Evolutionary conservation across 1,140 invertebrate species (phyloP).

Genomic region (Rhagoletis pomonella): DNA sequence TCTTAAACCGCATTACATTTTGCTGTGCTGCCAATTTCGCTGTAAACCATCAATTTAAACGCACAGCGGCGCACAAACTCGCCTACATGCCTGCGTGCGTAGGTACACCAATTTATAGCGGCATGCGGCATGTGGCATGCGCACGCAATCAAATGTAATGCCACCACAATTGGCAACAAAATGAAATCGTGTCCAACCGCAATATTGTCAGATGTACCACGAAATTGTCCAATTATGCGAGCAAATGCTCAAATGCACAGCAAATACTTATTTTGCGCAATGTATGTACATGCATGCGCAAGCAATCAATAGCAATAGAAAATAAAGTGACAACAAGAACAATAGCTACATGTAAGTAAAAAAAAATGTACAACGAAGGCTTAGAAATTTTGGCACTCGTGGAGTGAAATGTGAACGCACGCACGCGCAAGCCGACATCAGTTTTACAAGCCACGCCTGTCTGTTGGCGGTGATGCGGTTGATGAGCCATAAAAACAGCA

Average conservation of each 20-base stretch:
- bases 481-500: conserved; percentile 25
- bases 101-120: background rate
- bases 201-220: conserved; percentile 48
- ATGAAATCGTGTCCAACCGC: conserved; percentile 49
- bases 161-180: conserved; percentile 51
- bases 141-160: conserved; percentile 46
- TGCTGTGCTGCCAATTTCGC: background rate
- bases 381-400: conserved; percentile 13
- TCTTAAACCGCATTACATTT: background rate
- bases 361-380: conserved; percentile 21
- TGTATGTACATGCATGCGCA: background rate
- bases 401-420: background rate
- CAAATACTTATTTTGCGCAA: background rate
- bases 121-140: conserved; percentile 19
- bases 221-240: conserved; percentile 53
- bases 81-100: too few relatives aligned
- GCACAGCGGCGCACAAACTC: background rate
- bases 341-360: background rate
- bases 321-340: background rate
- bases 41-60: conserved; percentile 2
- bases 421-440: background rate
- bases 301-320: conserved; percentile 23
- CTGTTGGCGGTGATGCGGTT: background rate
- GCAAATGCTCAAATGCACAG: conserved; percentile 46
- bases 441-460: conserved; percentile 40